Percentiles rank a stretch among this genome's conserved stretches.
These are phyloP conservation scores for Morone saxatilis DNA, from an alignment of 2,113 vertebrate species.

Conservation along the genomic window DNA sequence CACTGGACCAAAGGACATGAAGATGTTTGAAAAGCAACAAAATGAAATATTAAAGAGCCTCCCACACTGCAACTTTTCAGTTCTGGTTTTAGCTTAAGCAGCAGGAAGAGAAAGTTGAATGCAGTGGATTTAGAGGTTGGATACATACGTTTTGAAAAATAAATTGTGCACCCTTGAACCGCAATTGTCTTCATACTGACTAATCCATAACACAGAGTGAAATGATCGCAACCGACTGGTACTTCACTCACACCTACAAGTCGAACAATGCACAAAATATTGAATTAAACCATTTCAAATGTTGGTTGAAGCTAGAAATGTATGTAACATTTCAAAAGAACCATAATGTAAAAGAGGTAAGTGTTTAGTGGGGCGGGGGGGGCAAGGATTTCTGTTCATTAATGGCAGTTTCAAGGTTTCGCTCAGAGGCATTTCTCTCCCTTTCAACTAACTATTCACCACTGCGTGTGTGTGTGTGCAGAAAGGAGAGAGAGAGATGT, in stretches of 20 bases:
- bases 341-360: neutral
- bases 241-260: neutral
- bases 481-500: neutral
- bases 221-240: neutral
- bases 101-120: neutral
- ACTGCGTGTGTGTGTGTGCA: neutral
- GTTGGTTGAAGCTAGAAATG: neutral
- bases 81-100: neutral
- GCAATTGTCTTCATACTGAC: neutral
- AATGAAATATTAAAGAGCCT: constrained; percentile 37
- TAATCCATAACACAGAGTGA: neutral
- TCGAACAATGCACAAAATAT: neutral
- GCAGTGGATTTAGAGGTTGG: neutral
- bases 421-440: neutral
- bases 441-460: neutral
- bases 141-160: neutral
- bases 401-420: constrained; percentile 43
- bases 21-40: constrained; percentile 37
- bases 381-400: constrained; percentile 6
- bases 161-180: neutral
- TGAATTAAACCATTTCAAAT: fast-evolving
- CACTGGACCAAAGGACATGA: constrained; percentile 51
- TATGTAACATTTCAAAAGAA: neutral
- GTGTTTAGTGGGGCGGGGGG: neutral
- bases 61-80: neutral